Percentiles rank a stretch among this genome's conserved stretches.
These are phyloP conservation scores for Silurus lanzhouensis DNA, from an alignment of 2,797 vertebrate genomes.

Conservation along the genomic window DNA sequence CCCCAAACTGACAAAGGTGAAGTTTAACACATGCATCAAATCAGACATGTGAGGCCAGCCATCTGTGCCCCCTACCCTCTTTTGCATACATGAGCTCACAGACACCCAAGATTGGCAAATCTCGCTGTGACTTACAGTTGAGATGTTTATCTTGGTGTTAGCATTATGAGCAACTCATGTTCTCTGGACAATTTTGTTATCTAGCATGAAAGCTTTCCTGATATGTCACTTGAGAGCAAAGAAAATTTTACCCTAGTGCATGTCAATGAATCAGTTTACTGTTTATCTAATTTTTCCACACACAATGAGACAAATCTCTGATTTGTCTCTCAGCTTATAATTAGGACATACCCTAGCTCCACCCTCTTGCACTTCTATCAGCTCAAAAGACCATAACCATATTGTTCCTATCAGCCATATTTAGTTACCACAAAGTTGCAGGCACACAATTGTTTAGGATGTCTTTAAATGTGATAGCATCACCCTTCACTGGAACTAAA, in stretches of 20 bases:
- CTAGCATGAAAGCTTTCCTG: background rate
- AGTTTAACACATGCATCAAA: background rate
- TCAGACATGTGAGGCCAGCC: background rate
- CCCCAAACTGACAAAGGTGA: background rate
- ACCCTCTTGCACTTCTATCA: background rate
- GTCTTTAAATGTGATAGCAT: too few species aligned
- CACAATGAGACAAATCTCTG: background rate
- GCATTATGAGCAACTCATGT: background rate
- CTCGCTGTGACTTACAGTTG: background rate
- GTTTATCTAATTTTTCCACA: background rate
- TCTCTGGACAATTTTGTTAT: background rate
- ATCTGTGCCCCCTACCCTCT: background rate
- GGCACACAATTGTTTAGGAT: too few species aligned
- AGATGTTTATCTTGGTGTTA: background rate
- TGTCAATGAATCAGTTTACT: background rate
- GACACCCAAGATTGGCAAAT: background rate
- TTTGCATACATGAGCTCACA: background rate
- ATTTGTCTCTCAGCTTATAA: background rate
- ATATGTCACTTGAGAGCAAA: background rate
- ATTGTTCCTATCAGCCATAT: too few species aligned
- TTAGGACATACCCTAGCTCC: background rate
- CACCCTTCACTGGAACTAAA: too few species aligned
- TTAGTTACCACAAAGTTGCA: too few species aligned
- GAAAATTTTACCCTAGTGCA: background rate
- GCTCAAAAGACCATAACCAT: background rate